Evolutionary conservation across 2,797 vertebrate genomes (phyloP), one percentile per base, ranked within the genome.

Genomic region (Mus spretus): DNA sequence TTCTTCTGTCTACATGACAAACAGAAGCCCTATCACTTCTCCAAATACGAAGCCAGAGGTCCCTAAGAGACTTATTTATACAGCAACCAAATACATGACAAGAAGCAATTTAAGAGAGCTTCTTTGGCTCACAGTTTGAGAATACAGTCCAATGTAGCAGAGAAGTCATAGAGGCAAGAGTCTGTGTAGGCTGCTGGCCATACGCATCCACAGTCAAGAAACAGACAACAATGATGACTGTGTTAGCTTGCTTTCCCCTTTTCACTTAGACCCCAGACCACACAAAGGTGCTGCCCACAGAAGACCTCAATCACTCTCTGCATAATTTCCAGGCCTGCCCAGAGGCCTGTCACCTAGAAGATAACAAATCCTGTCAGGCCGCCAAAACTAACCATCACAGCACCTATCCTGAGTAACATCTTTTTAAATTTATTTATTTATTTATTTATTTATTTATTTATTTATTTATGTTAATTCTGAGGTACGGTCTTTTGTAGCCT

Each of bases 1-100:
- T 89, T 93, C 75, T 85, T 86, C 65, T 85, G 28, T 40, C 72
- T 94, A 88, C 3, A 44, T 93, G 75, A 80, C 80, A 88, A 12
- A 93, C 0, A 67, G 50, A 97, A 94, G 31, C 19, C 6, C 77
- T 70, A 84, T 1, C 13, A 31, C 24, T 72, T 37, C 4, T 63
- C 50, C 78, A 95, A 90, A 74, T 34, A 90, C 77, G 50, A 84
- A 94, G 31, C 77, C 65, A 93, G 50, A 75, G 57, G 77, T 55
- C 47, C 26, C 24, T 63, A 59, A 65, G 40, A 89, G 50, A 95
- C 82, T n/a, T 86, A 95, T 85, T n/a, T 86, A 82, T 8, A 63
- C 26, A 63, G 74, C 12, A 63, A 87, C 4, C 84, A 86, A 70
- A n/a, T 26, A 86, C 31, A 53, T 12, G 20, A 70, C 67, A 74